Base-by-base conservation (phyloP, 2,888 invertebrate genomes). In the Ceramica pisi region DNA sequence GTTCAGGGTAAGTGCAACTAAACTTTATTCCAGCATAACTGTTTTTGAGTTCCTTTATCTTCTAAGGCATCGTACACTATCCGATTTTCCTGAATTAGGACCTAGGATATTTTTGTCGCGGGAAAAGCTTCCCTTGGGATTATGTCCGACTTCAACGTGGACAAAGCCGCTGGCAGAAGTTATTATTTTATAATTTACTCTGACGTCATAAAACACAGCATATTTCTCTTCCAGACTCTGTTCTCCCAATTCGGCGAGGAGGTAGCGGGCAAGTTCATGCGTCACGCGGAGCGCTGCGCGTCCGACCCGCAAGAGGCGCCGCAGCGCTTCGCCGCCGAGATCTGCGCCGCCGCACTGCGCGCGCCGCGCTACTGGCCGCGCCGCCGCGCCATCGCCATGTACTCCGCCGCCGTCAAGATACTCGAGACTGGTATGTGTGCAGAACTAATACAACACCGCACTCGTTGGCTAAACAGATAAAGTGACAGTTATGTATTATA, bases 311-410 rank as follows among this genome's bases (percentile, higher is more conserved):
- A 97, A 77, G 98, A 98, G 89, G 97, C 97, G 79, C 97, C 97
- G 86, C 99, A 99, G 89, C 96, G 98, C 55, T 98, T 98, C 92
- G 98, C 98, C 1, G 97, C 98, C 0, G 99, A 99, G 93, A 78
- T 95, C 0, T 96, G 98, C 6, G 97, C 98, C n/a, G 97, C 98
- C 0, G 92, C 98, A 0, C 96, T 99, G 26, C 95, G 97, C n/a
- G 98, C 98, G 3, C 97, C 98, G 35, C 98, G 98, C 82, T 98
- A 98, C 92, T 99, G 98, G 98, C 94, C 97, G 0, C 97, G 96
- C 80, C 93, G 95, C 0, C 97, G 97, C 93, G 96, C 97, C 0
- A 88, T 94, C 1, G 90, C 93, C 0, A 89, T 98, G 90, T 98
- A 98, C 96, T 87, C 91, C 0, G 94, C 94, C 75, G 91, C 98